Evolutionary conservation across 2,113 vertebrate genomes (phyloP), one percentile per base, ranked within the genome.

Genomic region (Nipponia nippon): DNA sequence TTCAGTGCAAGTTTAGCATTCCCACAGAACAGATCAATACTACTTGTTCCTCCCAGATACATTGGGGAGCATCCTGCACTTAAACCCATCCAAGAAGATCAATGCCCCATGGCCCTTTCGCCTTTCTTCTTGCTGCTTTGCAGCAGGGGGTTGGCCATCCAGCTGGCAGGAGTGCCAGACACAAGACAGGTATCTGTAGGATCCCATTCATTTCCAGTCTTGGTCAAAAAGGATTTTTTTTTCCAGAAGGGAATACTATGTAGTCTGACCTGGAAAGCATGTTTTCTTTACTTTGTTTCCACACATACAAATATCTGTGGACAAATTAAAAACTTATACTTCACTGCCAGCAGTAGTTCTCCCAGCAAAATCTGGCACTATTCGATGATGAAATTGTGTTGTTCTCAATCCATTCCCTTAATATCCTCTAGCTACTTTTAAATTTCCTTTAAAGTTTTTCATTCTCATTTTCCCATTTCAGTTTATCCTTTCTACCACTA

Each of bases 11-110:
- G 65, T 96, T 95, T 93, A 97, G 36, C 83, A 86, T 96, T 97
- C 89, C 69, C 93, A 93, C 56, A 91, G 87, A 95, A 96, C 14
- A 91, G 58, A 96, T 98, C 96, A 69, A 98, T 98, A 96, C 13
- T 75, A 46, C 50, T 93, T 93, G 80, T 94, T 97, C 96, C 91
- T 94, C 83, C 15, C 55, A 95, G 80, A 52, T 79, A 93, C 16
- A 0, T 29, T 90, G 55, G 47, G 75, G 63, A 92, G 34, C 34
- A 93, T 94, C 44, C 53, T 84, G 47, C 56, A 90, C 69, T 79
- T 77, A 93, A 95, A 86, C 44, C 25, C 18, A 53, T 20, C 52
- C 69, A 82, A 61, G 65, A 62, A 34, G 77, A 94, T 83, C 53
- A 69, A 65, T 90, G 4, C 4, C 6, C 40, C 71, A 53, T 44